Base-by-base conservation (phyloP, 2,888 invertebrate genomes). In the Erebia epiphron region DNA sequence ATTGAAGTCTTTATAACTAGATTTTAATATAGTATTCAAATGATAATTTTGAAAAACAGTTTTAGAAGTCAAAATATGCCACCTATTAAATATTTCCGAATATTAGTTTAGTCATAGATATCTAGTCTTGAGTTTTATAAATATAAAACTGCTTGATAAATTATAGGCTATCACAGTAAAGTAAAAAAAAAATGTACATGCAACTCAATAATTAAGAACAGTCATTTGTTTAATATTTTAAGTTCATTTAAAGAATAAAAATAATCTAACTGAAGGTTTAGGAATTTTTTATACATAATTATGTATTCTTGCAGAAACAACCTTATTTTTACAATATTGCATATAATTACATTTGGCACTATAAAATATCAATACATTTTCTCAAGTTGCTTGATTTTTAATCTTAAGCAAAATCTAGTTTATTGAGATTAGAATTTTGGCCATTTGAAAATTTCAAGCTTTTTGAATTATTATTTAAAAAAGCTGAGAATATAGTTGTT, bases 61-160 rank as follows among this genome's bases (percentile, higher is more conserved):
- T 54, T 18, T 18, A 16, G 9, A 16, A 54, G 10, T 16, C 16
- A 16, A 54, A 52, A 54, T 18, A 16, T 18, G 2, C 41, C 18
- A 46, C 9, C 9, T n/a, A 18, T 49, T 16, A 10, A 18, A 16
- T 16, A 26, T 46, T 61, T 50, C 26, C 2, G 50, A 64, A 66
- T 61, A 68, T 60, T 57, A 58, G 21, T 58, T 66, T 77, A 75
- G 76, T 77, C 76, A 73, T 74, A 73, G 74, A 70, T 75, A 63
- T 75, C 76, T 77, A 77, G 76, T 77, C 76, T 74, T 67, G 57
- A 43, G 54, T 57, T 67, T 46, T 57, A 43, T 43, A 16, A 61
- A 11, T 43, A 3, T 21, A 21, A 21, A 21, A 21, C 21, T 18
- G 16, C 18, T 10, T 41, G 11, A 43, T 43, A 43, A 43, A 43